Percentiles rank a stretch among this genome's conserved stretches.
phyloP scores from a whole-genome alignment of 2,797 vertebrate genomes.

The Spheniscus humboldti region DNA sequence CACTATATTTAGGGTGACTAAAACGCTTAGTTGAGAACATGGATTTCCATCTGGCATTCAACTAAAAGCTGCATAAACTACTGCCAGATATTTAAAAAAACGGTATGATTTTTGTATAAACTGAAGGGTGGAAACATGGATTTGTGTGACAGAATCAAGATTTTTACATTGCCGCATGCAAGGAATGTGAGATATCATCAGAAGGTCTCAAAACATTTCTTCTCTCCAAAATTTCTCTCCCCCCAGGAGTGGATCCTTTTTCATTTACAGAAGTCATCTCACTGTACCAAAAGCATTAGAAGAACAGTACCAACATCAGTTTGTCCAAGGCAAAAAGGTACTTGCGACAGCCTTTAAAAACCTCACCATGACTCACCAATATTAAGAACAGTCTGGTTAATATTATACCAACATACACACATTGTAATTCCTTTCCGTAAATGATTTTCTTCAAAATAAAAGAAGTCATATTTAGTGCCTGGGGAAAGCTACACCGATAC shows the following conservation, averaged over 20 bases:
- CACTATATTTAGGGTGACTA: conserved; percentile 59
- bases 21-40: conserved; percentile 49
- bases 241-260: not conserved
- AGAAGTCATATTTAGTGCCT: not conserved
- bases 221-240: not conserved
- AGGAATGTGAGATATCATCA: conserved; percentile 1
- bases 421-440: not conserved
- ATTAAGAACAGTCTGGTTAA: not conserved
- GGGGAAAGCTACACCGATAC: not conserved
- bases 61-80: conserved; percentile 29
- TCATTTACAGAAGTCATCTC: not conserved
- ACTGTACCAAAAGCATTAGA: not conserved
- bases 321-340: not conserved
- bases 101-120: not conserved
- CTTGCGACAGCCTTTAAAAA: not conserved
- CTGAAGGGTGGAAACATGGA: conserved; percentile 2
- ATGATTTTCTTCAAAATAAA: not conserved
- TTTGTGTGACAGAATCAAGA: conserved; percentile 30
- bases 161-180: not conserved
- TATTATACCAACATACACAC: not conserved
- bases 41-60: conserved; percentile 52
- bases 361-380: not conserved
- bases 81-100: conserved; percentile 35
- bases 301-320: not conserved
- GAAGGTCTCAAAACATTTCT: conserved; percentile 8